These are phyloP conservation scores for Anableps anableps DNA, from an alignment of 2,797 vertebrate species.

Conservation along the genomic window DNA sequence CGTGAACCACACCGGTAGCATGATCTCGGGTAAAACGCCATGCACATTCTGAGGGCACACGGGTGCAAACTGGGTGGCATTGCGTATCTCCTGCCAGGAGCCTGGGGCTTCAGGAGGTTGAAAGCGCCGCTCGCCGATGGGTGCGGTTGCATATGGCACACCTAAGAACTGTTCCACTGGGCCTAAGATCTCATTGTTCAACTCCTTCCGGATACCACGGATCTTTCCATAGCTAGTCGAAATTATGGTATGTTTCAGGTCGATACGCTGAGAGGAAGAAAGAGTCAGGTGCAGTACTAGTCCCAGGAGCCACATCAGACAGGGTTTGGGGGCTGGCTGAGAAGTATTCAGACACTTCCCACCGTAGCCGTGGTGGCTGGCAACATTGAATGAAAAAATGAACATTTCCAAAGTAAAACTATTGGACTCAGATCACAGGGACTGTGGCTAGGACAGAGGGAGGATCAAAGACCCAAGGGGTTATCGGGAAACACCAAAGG, in stretches of 20 bases:
- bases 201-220: conserved; percentile 84
- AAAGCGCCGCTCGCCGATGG: conserved; percentile 89
- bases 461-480: conserved; percentile 58
- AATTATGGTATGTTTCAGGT: conserved; percentile 83
- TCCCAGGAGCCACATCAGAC: conserved; percentile 80
- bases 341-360: conserved; percentile 62
- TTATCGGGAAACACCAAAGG: conserved; percentile 54
- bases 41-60: conserved; percentile 94
- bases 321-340: conserved; percentile 71
- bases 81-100: conserved; percentile 91
- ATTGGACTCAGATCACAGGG: conserved; percentile 62
- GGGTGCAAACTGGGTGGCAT: conserved; percentile 90
- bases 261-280: conserved; percentile 81
- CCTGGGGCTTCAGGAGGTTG: conserved; percentile 92
- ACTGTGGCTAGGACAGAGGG: conserved; percentile 41
- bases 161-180: conserved; percentile 92
- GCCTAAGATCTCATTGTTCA: conserved; percentile 92
- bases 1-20: conserved; percentile 96
- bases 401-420: conserved; percentile 79
- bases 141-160: conserved; percentile 91
- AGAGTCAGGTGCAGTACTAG: conserved; percentile 79
- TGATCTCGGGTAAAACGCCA: conserved; percentile 91
- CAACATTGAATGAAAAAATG: conserved; percentile 67
- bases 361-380: conserved; percentile 73
- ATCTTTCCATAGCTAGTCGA: conserved; percentile 83